Evolutionary conservation across 2,797 vertebrate species (phyloP), one percentile per base, ranked within the genome.

Genomic region (Megaceryle alcyon): DNA sequence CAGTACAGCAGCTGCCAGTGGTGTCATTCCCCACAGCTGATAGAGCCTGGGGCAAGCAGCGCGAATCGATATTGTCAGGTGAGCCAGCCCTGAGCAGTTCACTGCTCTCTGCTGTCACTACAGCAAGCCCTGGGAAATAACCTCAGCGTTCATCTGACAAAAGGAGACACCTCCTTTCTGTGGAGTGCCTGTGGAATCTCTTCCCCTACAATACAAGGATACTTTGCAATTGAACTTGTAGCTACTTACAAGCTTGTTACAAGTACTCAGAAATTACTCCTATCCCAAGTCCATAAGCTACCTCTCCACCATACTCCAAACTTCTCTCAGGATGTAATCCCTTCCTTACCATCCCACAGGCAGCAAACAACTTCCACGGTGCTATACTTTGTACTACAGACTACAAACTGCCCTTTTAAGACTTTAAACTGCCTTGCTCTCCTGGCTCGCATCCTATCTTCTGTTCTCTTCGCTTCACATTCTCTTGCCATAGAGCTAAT

Each of bases 1-100:
- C 0, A 2, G 39, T 2, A 69, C 0, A 59, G 29, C 59, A 8
- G 25, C 26, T 54, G 48, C 25, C 46, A 20, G 19, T 18, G 28
- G 10, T 66, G 71, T 9, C 28, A 46, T 29, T 66, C 44, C 41
- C 65, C 41, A 64, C 3, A 60, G 60, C 0, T 61, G 77, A 44
- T 9, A 44, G 29, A 91, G 49, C 64, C 9, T 39, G 60, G 54
- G 48, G 64, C 21, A 43, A 39, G 71, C 80, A 88, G 65, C 5
- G 46, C 64, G 20, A 54, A 64, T 8, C 57, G 7, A 1, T 19
- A 23, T 3, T 26, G 57, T 31, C 71, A 29, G 17, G 7, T 7
- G 41, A 87, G 31, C 53, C 33, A 53, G 6, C 33, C 18, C 10
- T 12, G 4, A 64, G 59, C 46, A 70, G 41, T 6, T 6, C n/a